These are phyloP conservation scores for Jordanella pulchra DNA, from an alignment of 2,797 vertebrate species.

Conservation along the genomic window DNA sequence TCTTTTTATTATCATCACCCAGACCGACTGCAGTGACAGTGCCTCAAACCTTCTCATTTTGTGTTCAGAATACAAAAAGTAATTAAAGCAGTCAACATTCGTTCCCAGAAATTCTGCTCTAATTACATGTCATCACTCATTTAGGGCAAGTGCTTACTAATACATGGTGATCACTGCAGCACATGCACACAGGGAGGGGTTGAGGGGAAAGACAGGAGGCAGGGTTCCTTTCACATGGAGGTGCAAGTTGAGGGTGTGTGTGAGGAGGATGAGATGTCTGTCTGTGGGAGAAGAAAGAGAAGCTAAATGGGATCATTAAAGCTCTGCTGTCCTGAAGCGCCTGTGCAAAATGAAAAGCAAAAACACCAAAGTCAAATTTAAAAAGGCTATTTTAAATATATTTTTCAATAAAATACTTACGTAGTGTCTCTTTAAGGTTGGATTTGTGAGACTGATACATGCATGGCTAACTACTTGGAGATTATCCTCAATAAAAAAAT, in stretches of 20 bases:
- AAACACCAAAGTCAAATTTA: conserved; percentile 4
- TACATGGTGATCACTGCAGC: conserved; percentile 49
- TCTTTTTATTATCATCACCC: background rate
- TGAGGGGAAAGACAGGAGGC: conserved; percentile 55
- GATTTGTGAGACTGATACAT: too few species aligned
- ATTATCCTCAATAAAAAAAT: too few species aligned
- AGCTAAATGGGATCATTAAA: conserved; percentile 51
- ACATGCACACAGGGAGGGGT: conserved; percentile 19
- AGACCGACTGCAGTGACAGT: background rate
- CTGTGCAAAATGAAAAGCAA: conserved; percentile 8
- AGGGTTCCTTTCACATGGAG: conserved; percentile 24
- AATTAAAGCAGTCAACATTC: conserved; percentile 46
- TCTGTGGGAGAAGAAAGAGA: conserved; percentile 56
- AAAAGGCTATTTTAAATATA: too few species aligned
- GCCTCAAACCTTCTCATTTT: conserved; percentile 42
- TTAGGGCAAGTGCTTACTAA: conserved; percentile 63
- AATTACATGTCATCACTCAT: conserved; percentile 61
- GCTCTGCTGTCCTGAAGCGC: conserved; percentile 25
- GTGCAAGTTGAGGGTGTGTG: conserved; percentile 34
- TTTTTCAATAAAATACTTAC: too few species aligned
- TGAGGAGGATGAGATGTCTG: conserved; percentile 65
- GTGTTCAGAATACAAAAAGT: conserved; percentile 37
- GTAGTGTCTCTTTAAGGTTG: too few species aligned
- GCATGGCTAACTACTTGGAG: too few species aligned
- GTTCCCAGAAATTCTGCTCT: conserved; percentile 47